These are phyloP conservation scores for Enteromius anoplus DNA, from an alignment of 2,797 vertebrate genomes.

Conservation along the genomic window DNA sequence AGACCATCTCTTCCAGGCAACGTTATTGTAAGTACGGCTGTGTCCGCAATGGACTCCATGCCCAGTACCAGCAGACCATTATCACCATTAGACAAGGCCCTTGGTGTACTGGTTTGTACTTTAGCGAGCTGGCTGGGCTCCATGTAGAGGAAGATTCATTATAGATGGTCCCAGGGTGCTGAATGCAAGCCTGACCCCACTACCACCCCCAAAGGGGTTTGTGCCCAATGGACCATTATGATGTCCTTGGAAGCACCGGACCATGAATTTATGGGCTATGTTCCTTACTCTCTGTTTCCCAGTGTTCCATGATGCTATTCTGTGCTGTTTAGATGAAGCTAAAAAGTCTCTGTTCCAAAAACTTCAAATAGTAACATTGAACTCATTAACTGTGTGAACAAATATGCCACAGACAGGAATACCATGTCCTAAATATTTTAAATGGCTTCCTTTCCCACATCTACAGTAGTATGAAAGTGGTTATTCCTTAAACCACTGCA, in stretches of 20 bases:
- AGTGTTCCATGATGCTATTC: conserved; percentile 21
- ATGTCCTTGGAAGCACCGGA: conserved; percentile 41
- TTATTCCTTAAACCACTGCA: background rate
- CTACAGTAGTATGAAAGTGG: background rate
- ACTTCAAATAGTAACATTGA: background rate
- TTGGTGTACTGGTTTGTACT: conserved; percentile 38
- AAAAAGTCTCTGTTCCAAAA: conserved; percentile 6
- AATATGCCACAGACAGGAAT: background rate
- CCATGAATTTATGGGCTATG: conserved; percentile 39
- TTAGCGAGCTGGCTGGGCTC: conserved; percentile 17
- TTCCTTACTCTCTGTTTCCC: conserved; percentile 17
- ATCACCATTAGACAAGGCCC: conserved; percentile 47
- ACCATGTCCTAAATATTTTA: background rate
- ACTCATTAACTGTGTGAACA: conserved; percentile 22
- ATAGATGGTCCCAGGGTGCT: conserved; percentile 34
- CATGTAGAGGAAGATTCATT: conserved; percentile 35
- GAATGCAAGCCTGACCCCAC: conserved; percentile 36
- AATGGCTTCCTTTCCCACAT: background rate
- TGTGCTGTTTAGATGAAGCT: background rate
- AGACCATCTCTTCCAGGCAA: conserved; percentile 31
- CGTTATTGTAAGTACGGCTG: conserved; percentile 11
- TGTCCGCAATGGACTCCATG: conserved; percentile 11
- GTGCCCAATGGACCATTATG: conserved; percentile 44
- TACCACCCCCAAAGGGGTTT: conserved; percentile 30
- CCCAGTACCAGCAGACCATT: conserved; percentile 44